Base-by-base conservation (phyloP, 2,888 invertebrate genomes). In the Limenitis arthemis region DNA sequence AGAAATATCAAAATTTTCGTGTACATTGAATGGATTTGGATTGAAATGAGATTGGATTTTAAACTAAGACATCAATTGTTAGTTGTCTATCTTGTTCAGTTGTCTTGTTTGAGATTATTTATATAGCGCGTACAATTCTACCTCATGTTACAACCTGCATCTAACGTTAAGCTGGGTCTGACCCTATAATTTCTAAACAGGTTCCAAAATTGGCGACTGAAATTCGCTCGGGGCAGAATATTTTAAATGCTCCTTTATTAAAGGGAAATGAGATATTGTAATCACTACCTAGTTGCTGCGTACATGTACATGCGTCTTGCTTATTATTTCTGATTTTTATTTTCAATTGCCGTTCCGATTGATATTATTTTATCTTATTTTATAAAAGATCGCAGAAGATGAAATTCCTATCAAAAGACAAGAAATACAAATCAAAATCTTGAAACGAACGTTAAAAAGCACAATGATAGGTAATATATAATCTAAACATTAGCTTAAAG, bases 151-250 rank as follows among this genome's bases (percentile, higher is more conserved):
- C 66, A 69, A 65, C 63, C 64, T 64, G 60, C 65, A 60, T 66
- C 71, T 76, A 74, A 75, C 72, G 72, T 70, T 70, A 62, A 65
- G 65, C 65, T 65, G 55, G 66, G 66, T 61, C 70, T 79, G 75
- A 77, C 83, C 84, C 81, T 86, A 80, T 86, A 86, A 86, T 86
- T 85, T 85, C 83, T 84, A 84, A 86, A 84, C 85, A 70, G 79
- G 85, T 84, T 84, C 73, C 73, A 65, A 85, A 85, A 85, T 82
- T 84, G 83, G 81, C 82, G 77, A 77, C 76, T 73, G 73, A 71
- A 74, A 70, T 69, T 69, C 62, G 80, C 84, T 76, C 60, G 69
- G 66, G 79, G 83, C 70, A 62, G 62, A 68, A 70, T 68, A 72
- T 79, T 79, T 78, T 76, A 81, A 82, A 79, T 77, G 75, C 68